Percentiles rank a stretch among this genome's conserved stretches.
These are phyloP conservation scores for Idaea dimidiata DNA, from an alignment of 2,888 invertebrate species.

Conservation along the genomic window DNA sequence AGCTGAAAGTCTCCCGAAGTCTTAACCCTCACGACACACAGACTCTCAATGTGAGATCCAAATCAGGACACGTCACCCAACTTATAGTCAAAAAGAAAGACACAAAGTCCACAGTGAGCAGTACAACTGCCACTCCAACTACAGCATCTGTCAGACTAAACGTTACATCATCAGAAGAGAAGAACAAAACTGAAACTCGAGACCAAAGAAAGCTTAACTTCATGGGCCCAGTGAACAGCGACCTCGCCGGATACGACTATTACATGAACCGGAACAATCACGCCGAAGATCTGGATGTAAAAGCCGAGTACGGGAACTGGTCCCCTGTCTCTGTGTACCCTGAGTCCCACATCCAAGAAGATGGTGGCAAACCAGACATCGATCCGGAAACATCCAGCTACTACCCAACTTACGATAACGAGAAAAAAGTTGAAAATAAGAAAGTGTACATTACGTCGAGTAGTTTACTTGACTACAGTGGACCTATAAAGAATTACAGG, in stretches of 20 bases:
- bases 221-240: slow-evolving; percentile 61
- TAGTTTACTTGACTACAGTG: slow-evolving; percentile 65
- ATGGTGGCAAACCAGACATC: slow-evolving; percentile 60
- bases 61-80: slow-evolving; percentile 88
- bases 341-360: slow-evolving; percentile 71
- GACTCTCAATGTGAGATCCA: slow-evolving; percentile 88
- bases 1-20: slow-evolving; percentile 88
- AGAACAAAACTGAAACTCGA: slow-evolving; percentile 67
- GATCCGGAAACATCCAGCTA: slow-evolving; percentile 69
- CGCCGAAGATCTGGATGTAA: slow-evolving; percentile 67
- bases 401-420: slow-evolving; percentile 73
- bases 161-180: slow-evolving; percentile 49
- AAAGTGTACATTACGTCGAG: slow-evolving; percentile 75
- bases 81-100: slow-evolving; percentile 87
- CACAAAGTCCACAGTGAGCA: slow-evolving; percentile 62
- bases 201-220: slow-evolving; percentile 72
- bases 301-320: slow-evolving; percentile 78
- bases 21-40: slow-evolving; percentile 88
- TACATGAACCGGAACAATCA: slow-evolving; percentile 68
- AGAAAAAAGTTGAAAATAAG: slow-evolving; percentile 65
- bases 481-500: slow-evolving; percentile 69
- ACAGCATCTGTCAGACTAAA: slow-evolving; percentile 51
- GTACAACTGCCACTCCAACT: slow-evolving; percentile 52
- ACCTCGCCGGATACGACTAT: slow-evolving; percentile 73
- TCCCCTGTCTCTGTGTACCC: slow-evolving; percentile 76